Evolutionary conservation across 2,113 vertebrate genomes (phyloP).

Genomic region (Gorsachius goisagi): DNA sequence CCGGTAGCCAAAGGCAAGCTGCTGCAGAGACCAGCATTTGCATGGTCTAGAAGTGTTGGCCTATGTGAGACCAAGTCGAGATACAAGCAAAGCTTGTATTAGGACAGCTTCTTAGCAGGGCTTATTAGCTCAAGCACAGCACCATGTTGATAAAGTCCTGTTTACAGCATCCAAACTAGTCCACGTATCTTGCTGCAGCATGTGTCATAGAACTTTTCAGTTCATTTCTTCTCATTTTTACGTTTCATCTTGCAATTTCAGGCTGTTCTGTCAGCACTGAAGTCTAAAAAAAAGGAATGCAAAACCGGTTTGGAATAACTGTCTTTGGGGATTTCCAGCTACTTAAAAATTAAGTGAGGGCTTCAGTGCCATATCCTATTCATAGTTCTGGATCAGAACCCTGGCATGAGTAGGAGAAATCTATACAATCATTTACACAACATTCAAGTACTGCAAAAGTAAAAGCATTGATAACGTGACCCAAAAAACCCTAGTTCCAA

Average conservation of each 20-base stretch:
- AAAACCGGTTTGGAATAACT: neutral
- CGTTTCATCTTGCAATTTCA: neutral
- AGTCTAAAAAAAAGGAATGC: neutral
- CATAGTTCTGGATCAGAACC: neutral
- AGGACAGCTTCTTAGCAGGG: neutral
- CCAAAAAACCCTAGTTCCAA: neutral
- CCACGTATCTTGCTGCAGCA: neutral
- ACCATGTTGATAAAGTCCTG: neutral
- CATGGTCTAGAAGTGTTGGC: neutral
- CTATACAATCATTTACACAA: neutral
- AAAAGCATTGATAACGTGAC: neutral
- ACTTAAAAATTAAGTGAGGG: neutral
- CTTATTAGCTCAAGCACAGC: neutral
- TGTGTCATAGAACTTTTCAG: neutral
- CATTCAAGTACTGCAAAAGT: neutral
- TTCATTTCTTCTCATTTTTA: neutral
- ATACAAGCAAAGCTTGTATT: neutral
- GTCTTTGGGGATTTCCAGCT: neutral
- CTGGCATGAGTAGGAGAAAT: neutral
- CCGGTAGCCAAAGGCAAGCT: neutral
- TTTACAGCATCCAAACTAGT: neutral
- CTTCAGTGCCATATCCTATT: neutral
- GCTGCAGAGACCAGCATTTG: neutral
- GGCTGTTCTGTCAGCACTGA: neutral
- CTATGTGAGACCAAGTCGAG: neutral